Evolutionary conservation across 2,797 vertebrate genomes (phyloP), one percentile per base, ranked within the genome.

Genomic region (Cynopterus sphinx): DNA sequence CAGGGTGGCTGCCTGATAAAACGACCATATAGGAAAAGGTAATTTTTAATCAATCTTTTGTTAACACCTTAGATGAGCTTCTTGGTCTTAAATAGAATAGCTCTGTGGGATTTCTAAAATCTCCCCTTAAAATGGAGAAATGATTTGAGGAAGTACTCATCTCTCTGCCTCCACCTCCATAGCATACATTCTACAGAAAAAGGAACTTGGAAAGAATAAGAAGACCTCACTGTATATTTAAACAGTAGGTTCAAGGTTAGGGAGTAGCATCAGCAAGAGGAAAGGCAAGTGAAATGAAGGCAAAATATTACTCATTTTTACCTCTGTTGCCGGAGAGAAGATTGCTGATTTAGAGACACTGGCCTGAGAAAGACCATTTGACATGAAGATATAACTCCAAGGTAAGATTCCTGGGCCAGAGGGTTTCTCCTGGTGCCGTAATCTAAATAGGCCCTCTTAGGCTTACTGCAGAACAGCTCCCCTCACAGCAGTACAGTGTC

Each of bases 111-210:
- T 71, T 91, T 89, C 83, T 53, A 0, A 16, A 89, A 75, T 88
- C 5, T 41, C 33, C 41, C 31, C 67, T 96, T 84, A 81, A 95
- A 97, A 96, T 91, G 49, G 75, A 95, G 83, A 96, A 97, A 93
- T 87, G 31, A 81, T 95, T 95, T 96, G 82, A 96, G 87, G 97
- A 97, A 97, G 93, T 96, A 63, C 26, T 95, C 15, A 10, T 57
- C 11, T 70, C 6, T 93, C 61, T 77, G 51, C 49, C 39, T 89
- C 59, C 49, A 59, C 41, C n/a, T 87, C 63, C 16, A 8, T 2
- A 36, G 57, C 1, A 53, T 22, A 31, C 13, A 51, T 91, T 84
- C 12, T 46, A 55, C 65, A 90, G 78, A 97, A 98, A 96, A 63
- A 85, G 84, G 96, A 97, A 97, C 84, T 4, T 7, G 24, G 71